Percentiles rank a stretch among this genome's conserved stretches.
phyloP scores from a whole-genome alignment of 2,113 vertebrate species.

The Pheucticus melanocephalus region DNA sequence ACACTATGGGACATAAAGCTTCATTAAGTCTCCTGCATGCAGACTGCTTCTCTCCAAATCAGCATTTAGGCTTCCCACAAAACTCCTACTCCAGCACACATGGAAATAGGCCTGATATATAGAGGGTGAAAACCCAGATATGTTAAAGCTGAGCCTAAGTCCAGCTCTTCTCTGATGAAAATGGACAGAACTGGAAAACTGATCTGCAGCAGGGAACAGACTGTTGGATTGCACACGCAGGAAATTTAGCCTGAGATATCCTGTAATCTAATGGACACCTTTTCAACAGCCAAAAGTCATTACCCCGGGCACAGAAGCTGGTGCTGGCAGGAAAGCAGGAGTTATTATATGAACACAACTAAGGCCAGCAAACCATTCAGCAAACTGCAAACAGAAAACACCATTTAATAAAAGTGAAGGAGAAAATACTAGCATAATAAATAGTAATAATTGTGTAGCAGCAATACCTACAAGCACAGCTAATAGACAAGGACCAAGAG shows the following conservation, averaged over 20 bases:
- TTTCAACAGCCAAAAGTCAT: not conserved
- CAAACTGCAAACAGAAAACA: not conserved
- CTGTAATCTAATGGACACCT: constrained; percentile 23
- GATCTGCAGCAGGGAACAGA: not conserved
- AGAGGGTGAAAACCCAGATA: not conserved
- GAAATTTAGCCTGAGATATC: not conserved
- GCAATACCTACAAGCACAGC: not conserved
- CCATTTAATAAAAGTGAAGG: not conserved
- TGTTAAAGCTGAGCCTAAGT: not conserved
- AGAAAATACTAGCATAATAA: not conserved
- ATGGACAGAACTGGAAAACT: not conserved
- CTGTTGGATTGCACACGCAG: not conserved
- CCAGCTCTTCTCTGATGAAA: not conserved
- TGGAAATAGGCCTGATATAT: not conserved
- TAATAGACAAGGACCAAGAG: not conserved
- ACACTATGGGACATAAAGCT: not conserved
- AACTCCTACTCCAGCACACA: not conserved
- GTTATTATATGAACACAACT: not conserved
- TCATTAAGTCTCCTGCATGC: not conserved
- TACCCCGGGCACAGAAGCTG: not conserved
- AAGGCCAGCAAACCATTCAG: not conserved
- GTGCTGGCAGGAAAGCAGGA: not conserved
- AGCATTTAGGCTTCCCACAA: not conserved
- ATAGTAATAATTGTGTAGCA: not conserved
- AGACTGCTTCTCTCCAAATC: not conserved